Evolutionary conservation across 2,113 vertebrate species (phyloP), one percentile per base, ranked within the genome.

Genomic region (Nothocercus julius): DNA sequence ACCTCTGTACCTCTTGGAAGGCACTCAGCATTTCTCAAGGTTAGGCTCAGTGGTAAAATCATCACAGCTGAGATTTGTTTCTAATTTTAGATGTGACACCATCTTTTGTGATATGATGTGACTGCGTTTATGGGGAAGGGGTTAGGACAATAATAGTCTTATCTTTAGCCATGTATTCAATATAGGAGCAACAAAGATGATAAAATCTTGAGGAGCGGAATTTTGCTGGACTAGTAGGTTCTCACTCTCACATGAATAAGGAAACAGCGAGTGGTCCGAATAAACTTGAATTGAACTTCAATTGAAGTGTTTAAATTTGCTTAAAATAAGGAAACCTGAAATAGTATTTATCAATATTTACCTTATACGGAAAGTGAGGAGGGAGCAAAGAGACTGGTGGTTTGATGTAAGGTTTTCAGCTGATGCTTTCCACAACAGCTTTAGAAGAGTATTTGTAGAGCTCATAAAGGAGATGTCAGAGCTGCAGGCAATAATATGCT

Each of bases 31-130:
- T 78, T 92, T 95, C 75, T 93, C 80, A 85, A 94, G 80, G 77
- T 92, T 96, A 85, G 74, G n/a, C 58, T 92, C 64, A 59, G 61
- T 54, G 89, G 76, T 95, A 86, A 87, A 95, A 93, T 89, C 73
- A 81, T 88, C 88, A 85, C 92, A 92, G 94, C 81, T 92, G 93
- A 90, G 92, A 95, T 64, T 87, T 77, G 49, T 76, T 94, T 94
- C 87, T 96, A 94, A 91, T 89, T 96, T 93, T 92, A 93, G 44
- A 54, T 85, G 58, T 96, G 75, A 88, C 81, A 66, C 77, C 51
- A 69, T 85, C 66, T 90, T 95, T 88, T 95, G 82, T 95, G 95
- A 92, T 87, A 91, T 92, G 85, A 91, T 86, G 78, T 93, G 83
- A 90, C 80, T 53, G 59, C 61, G 56, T 61, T 85, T 90, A 74